A percentile compares a stretch with the other conserved stretches of the same genome.
Evolutionary conservation across 2,797 vertebrate genomes (phyloP).

Genomic region (Loriculus beryllinus): DNA sequence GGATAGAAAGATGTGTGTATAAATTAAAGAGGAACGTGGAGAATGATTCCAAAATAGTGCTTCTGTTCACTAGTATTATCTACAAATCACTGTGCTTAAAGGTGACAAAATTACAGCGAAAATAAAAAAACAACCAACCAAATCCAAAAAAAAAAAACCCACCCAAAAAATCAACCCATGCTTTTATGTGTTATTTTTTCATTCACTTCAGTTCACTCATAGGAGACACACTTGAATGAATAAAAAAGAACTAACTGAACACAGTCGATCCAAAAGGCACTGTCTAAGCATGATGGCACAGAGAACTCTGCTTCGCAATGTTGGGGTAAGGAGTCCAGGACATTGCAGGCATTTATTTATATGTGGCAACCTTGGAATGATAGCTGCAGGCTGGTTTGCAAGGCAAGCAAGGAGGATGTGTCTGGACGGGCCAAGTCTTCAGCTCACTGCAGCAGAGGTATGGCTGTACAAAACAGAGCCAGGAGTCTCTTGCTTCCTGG

Average conservation of each 20-base stretch:
- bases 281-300: neutral
- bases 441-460: neutral
- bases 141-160: neutral
- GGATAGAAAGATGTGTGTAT: neutral
- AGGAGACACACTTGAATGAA: neutral
- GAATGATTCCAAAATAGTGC: constrained; percentile 29
- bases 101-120: neutral
- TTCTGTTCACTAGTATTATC: neutral
- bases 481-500: rapidly evolving
- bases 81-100: neutral
- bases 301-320: neutral
- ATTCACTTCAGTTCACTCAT: constrained; percentile 4
- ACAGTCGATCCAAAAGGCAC: neutral
- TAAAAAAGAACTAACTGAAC: constrained; percentile 17
- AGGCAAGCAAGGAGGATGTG: rapidly evolving
- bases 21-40: neutral
- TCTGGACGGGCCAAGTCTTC: neutral
- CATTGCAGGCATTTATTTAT: neutral
- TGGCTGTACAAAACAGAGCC: neutral
- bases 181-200: constrained; percentile 23
- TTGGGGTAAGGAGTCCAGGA: neutral
- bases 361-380: rapidly evolving
- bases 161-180: neutral
- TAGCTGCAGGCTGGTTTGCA: neutral
- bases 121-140: neutral